Evolutionary conservation across 1,140 invertebrate genomes (phyloP).

Genomic region (Tetramorium parvispinum): DNA sequence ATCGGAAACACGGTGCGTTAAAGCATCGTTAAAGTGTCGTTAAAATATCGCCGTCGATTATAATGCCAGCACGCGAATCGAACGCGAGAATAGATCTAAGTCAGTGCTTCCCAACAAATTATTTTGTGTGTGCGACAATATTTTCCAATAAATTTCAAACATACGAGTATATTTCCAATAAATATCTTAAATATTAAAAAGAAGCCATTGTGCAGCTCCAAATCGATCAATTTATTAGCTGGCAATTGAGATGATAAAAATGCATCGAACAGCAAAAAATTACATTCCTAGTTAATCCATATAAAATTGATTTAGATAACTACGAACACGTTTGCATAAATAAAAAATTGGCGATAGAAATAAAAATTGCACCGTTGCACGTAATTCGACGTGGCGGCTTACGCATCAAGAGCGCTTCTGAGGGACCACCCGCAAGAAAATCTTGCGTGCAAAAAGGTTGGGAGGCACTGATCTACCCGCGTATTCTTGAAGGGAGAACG

Average conservation of each 20-base stretch:
- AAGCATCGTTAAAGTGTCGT: constrained; percentile 72
- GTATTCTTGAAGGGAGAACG: constrained; percentile 41
- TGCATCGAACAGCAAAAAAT: no score
- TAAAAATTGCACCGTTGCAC: constrained; percentile 24
- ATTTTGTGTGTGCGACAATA: background rate
- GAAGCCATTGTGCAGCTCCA: background rate
- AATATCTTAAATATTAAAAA: background rate
- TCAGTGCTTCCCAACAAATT: constrained; percentile 19
- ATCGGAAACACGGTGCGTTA: constrained; percentile 65
- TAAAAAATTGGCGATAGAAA: background rate
- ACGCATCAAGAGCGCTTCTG: constrained; percentile 45
- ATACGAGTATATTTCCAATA: background rate
- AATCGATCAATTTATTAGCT: background rate
- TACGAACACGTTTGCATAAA: background rate
- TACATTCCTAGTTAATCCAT: background rate
- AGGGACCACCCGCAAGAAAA: constrained; percentile 67
- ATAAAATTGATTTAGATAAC: background rate
- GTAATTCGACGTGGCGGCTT: constrained; percentile 41
- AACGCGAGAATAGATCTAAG: background rate
- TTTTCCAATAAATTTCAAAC: background rate
- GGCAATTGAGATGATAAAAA: background rate
- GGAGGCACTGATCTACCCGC: constrained; percentile 43
- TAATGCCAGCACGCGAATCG: constrained; percentile 64
- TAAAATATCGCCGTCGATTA: constrained; percentile 71
- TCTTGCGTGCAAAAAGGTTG: constrained; percentile 48